phyloP scores from a whole-genome alignment of 2,888 invertebrate genomes.

The Macaria liturata region DNA sequence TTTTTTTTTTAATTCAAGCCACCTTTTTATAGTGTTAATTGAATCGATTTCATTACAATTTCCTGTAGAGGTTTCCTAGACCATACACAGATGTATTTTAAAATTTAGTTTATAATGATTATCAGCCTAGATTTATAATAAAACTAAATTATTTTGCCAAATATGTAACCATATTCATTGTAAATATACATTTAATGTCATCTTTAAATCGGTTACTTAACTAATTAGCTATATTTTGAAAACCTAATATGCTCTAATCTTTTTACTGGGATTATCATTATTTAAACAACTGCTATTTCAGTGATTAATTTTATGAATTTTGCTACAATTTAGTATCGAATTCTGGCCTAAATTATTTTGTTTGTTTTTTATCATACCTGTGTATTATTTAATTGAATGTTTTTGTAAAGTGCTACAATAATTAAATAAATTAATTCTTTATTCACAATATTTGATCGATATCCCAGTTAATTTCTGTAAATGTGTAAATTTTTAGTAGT shows the following conservation, averaged over 20 bases:
- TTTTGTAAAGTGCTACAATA: too few relatives aligned
- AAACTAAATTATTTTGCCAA: slow-evolving; percentile 78
- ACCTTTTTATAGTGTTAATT: too few relatives aligned
- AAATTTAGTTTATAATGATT: too few relatives aligned
- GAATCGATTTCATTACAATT: neutral
- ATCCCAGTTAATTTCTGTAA: slow-evolving; percentile 75
- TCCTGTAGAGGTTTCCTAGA: slow-evolving; percentile 1
- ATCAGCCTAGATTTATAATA: slow-evolving; percentile 29
- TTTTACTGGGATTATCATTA: slow-evolving; percentile 43
- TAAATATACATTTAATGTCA: slow-evolving; percentile 67
- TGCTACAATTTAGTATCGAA: slow-evolving; percentile 21
- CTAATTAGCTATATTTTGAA: slow-evolving; percentile 37
- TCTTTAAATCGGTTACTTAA: slow-evolving; percentile 45
- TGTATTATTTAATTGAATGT: too few relatives aligned
- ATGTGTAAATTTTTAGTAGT: slow-evolving; percentile 78
- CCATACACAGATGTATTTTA: too few relatives aligned
- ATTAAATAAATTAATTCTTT: too few relatives aligned
- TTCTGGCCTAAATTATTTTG: slow-evolving; percentile 38
- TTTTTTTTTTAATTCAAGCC: too few relatives aligned
- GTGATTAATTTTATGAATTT: neutral
- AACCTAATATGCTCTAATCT: slow-evolving; percentile 27
- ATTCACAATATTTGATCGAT: slow-evolving; percentile 33
- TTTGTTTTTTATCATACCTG: neutral
- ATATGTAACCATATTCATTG: slow-evolving; percentile 68
- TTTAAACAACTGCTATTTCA: too few relatives aligned